Evolutionary conservation across 2,888 invertebrate species (phyloP), one percentile per base, ranked within the genome.

Genomic region (Linnaemya vulpina): DNA sequence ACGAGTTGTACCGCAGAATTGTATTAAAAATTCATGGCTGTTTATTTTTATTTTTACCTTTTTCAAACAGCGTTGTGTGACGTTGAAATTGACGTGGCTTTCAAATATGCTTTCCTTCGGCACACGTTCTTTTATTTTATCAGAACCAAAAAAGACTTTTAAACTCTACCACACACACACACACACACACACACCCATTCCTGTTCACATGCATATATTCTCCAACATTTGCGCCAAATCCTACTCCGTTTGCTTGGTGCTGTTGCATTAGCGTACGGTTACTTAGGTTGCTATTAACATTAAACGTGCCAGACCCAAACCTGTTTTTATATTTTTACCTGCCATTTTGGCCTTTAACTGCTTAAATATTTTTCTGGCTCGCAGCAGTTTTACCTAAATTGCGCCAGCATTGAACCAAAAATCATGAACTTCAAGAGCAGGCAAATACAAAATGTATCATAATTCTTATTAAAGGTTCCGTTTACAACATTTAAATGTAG

Each of bases 21-120:
- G 46, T 83, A 86, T 80, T 76, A 83, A 86, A 83, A 86, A 83
- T 86, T 83, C 79, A 86, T 83, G 79, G 67, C 49, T 80, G 79
- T 82, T 74, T 71, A 75, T 81, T 67, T 58, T 40, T 60, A 40
- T 51, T 65, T n/a, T 60, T 73, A 73, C 67, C 80, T 74, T 81
- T 76, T 65, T 25, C 55, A 55, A 58, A 70, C 40, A 43, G 30
- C 30, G 30, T 8, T 11, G 25, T 25, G n/a, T 43, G 43, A 55
- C 22, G 20, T 35, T 55, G 20, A 53, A 55, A 55, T 55, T 22
- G 5, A 71, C n/a, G 30, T 53, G 25, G 38, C 43, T 22, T 20
- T 13, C 13, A 51, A n/a, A 9, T 5, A 51, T 20, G 25, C n/a
- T 30, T 13, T 9, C n/a, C 10, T 10, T 43, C 8, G 11, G 30